Percentiles rank a stretch among this genome's conserved stretches.
These are phyloP conservation scores for Enteromius mattozi DNA, from an alignment of 2,797 vertebrate species.

Conservation along the genomic window DNA sequence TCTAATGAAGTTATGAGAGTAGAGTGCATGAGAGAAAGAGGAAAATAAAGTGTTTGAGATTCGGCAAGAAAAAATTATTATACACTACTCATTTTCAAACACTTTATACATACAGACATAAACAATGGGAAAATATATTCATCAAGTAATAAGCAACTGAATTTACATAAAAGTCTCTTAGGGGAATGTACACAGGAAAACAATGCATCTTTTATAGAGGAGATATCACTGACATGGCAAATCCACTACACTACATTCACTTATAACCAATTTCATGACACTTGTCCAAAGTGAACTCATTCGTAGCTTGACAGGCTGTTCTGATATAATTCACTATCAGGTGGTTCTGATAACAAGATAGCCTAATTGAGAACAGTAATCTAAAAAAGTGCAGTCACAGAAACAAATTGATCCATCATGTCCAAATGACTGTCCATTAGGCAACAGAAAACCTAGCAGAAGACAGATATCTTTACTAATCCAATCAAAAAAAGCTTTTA, in stretches of 20 bases:
- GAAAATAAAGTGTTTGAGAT: background rate
- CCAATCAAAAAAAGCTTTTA: slow-evolving; percentile 27
- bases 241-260: no score
- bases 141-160: background rate
- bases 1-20: background rate
- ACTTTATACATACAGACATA: background rate
- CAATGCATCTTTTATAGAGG: background rate
- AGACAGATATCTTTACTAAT: background rate
- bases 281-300: background rate
- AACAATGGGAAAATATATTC: background rate
- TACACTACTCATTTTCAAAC: background rate
- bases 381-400: background rate
- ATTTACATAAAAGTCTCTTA: background rate
- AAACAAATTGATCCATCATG: background rate
- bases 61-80: background rate
- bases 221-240: background rate
- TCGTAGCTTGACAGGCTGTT: background rate
- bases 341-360: background rate
- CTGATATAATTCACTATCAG: background rate
- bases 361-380: background rate
- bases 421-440: background rate
- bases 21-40: background rate
- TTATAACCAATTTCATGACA: background rate
- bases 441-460: background rate
- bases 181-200: background rate